Evolutionary conservation across 2,888 invertebrate genomes (phyloP), one percentile per base, ranked within the genome.

Genomic region (Tachystola acroxantha): DNA sequence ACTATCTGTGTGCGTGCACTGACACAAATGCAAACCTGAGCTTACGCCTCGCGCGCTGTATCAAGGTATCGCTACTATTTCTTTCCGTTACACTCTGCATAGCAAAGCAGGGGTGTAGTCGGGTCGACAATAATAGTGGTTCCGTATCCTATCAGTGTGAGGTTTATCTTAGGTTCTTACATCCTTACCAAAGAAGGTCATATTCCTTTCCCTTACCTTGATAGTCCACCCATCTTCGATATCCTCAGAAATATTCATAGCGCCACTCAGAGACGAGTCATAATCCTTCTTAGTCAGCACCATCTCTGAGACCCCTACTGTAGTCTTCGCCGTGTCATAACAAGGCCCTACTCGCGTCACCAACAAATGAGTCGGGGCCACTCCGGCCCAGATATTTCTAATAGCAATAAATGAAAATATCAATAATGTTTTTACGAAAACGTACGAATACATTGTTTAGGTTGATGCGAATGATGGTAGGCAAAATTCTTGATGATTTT

Each of bases 221-320:
- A 74, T 43, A 10, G 40, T 51, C 77, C 77, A 78, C 1, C 73
- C 77, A 31, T 74, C 46, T 1, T 46, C 47, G 9, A 77, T 49
- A 39, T 71, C 62, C 13, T 46, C 35, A 1, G 66, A 43, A 3
- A 78, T 45, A 22, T 74, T 71, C 5, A 78, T 32, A 6, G 44
- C 35, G 0, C 76, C 76, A 9, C 57, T 61, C 1, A 76, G 34
- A 1, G 63, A 38, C 1, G 63, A 59, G 29, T 69, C 63, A 31
- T 66, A 65, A 0, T 43, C 43, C 14, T 58, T 52, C 0, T 68
- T 61, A 10, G 48, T 45, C 4, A 77, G 45, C 7, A 57, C 57
- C 12, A 77, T 43, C 39, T 78, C 77, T 0, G 63, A 60, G 0
- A 74, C 42, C 0, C 45, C 34, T 2, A 74, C 31, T 0, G 40